Percentiles rank a stretch among this genome's conserved stretches.
phyloP scores from a whole-genome alignment of 2,113 vertebrate genomes.

The Ctenodactylus gundi region DNA sequence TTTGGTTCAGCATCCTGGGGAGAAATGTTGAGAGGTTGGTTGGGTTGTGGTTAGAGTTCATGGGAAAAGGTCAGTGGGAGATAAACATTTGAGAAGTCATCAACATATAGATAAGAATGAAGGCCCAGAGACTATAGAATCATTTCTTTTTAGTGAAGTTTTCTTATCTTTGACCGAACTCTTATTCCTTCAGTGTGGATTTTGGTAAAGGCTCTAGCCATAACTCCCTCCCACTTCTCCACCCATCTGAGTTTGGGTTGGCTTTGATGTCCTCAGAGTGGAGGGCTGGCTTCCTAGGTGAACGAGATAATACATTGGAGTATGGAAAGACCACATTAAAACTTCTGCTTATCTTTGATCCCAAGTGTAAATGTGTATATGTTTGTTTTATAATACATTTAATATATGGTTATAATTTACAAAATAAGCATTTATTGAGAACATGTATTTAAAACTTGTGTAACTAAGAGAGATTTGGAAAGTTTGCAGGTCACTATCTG shows the following conservation, averaged over 20 bases:
- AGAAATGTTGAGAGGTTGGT: not conserved
- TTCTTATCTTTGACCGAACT: conserved; percentile 16
- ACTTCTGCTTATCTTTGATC: not conserved
- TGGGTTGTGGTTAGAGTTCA: not conserved
- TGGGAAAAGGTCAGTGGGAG: not conserved
- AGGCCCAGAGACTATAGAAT: not conserved
- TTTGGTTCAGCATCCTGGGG: not conserved
- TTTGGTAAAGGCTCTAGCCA: not conserved
- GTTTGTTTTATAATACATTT: not conserved
- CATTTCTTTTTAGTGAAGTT: not conserved
- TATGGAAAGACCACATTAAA: not conserved
- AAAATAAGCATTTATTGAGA: not conserved
- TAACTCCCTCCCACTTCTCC: not conserved
- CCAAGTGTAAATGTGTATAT: not conserved
- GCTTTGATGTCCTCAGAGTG: not conserved
- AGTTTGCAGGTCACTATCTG: not conserved
- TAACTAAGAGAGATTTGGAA: not conserved
- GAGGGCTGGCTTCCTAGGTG: not conserved
- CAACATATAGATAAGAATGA: not conserved
- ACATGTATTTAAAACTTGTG: not conserved
- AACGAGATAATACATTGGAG: not conserved
- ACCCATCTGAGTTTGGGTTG: not conserved
- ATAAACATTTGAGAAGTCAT: not conserved
- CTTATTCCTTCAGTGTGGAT: not conserved
- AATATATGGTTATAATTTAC: not conserved